Evolutionary conservation across 2,797 vertebrate genomes (phyloP), one percentile per base, ranked within the genome.

Genomic region (Bovichtus diacanthus): DNA sequence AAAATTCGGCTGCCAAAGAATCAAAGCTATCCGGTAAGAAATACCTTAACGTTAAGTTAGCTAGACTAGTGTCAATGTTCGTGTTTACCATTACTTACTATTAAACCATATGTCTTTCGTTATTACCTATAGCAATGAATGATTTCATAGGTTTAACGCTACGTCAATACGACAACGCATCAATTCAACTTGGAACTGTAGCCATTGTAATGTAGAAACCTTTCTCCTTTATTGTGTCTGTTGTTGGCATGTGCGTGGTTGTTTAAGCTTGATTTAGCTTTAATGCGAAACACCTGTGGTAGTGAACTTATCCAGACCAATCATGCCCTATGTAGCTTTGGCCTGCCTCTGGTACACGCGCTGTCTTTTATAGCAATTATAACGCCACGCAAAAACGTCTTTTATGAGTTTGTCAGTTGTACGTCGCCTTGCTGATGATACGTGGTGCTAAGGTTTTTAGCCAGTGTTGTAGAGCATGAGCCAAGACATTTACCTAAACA

Each of bases 1-100:
- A 94, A 4, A 94, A 91, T 84, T 87, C 94, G 62, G 83, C 92
- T 83, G 75, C 88, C 83, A 95, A 94, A 94, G 95, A 96, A 62
- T 92, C 94, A 19, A 95, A 94, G 89, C 83, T 92, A n/a, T 93
- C 94, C 34, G 95, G 95, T 96, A 95, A 95, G 95, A 87, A 60
- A 61, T 4, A 12, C 8, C n/a, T 0, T 18, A 2, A 38, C 16
- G 19, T 21, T 6, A 9, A n/a, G 21, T 43, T 29, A 21, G 44
- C 16, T 21, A 73, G 9, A 2, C 39, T 3, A 5, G 21, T 31
- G 0, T 36, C 13, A 9, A 12, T 13, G 9, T 4, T 6, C 13
- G 13, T 18, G 34, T 56, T 44, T 39, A 34, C 3, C 23, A 3
- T 43, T 7, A 29, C 27, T 36, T 50, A 2, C 5, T 11, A 1